Base-by-base conservation (phyloP, 2,888 invertebrate genomes). In the Deroplatys truncata region DNA sequence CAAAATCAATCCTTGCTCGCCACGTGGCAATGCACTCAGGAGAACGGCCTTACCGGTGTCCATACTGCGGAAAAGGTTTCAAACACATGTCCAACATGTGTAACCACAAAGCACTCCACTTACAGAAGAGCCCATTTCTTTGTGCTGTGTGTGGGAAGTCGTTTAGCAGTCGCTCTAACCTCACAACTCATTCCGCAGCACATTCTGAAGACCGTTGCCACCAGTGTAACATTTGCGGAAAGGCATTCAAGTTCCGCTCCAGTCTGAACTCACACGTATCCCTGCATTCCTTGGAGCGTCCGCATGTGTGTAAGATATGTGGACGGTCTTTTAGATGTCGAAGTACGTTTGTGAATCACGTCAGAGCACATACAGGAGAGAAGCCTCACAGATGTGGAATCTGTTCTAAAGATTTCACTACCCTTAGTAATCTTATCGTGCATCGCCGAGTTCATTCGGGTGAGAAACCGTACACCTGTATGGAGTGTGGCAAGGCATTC, bases 201-300 rank as follows among this genome's bases (percentile, higher is more conserved):
- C 87, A 87, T 83, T 87, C 87, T 0, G 87, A 87, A 0, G 87
- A 87, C 16, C 29, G 87, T 16, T 49, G 86, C 4, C 86, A 86
- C 35, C 86, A 85, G 86, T 89, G 89, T 82, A 43, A 82, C 56
- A 49, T 89, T 13, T 89, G 89, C 28, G 89, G 89, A 7, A 89
- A 89, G n/a, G 35, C 89, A 2, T 89, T 85, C 83, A 89, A 89
- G 35, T 85, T 86, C 25, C 82, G 83, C 9, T 84, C 86, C 15
- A 83, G 85, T 84, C 86, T 89, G 10, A 83, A 72, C 20, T 85
- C 83, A 1, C 89, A 89, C 29, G 72, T 85, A 83, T 28, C 82
- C 0, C 20, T 83, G 7, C 89, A 89, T 84, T 89, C 89, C 25
- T 28, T 49, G 43, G 89, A 89, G 4, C 85, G 56, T 31, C 82